Evolutionary conservation across 1,140 invertebrate genomes (phyloP).

Genomic region (Sesamia nonagrioides): DNA sequence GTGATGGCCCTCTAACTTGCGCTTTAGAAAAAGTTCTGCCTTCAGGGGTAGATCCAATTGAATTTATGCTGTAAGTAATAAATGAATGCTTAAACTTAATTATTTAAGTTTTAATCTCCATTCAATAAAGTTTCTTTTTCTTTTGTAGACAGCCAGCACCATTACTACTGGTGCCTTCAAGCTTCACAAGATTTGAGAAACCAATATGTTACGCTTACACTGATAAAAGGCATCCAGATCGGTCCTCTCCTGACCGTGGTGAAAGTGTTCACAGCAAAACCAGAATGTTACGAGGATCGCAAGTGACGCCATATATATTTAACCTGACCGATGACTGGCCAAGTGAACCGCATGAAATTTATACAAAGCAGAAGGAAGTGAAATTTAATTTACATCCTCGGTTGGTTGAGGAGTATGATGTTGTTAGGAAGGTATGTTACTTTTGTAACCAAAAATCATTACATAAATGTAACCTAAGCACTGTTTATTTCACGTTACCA

Average conservation of each 20-base stretch:
- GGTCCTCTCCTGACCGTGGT: conserved; percentile 67
- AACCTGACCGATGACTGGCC: conserved; percentile 87
- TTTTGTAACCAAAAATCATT: not conserved
- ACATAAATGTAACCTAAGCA: not conserved
- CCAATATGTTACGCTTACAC: conserved; percentile 88
- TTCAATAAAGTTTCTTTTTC: conserved; percentile 54
- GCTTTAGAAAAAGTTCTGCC: conserved; percentile 91
- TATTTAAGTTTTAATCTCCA: not conserved
- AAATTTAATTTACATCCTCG: conserved; percentile 85
- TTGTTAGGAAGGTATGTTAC: conserved; percentile 75
- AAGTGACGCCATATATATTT: conserved; percentile 88
- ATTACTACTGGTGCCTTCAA: conserved; percentile 92
- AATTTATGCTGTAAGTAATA: conserved; percentile 88
- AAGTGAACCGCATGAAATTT: conserved; percentile 84
- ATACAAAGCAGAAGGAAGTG: conserved; percentile 64
- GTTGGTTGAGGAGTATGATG: conserved; percentile 83
- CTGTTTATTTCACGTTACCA: no score
- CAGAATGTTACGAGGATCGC: conserved; percentile 85
- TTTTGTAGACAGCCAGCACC: conserved; percentile 85
- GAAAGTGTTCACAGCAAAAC: conserved; percentile 74
- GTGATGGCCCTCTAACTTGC: conserved; percentile 85
- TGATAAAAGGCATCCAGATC: conserved; percentile 74
- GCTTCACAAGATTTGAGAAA: conserved; percentile 93
- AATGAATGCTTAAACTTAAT: not conserved
- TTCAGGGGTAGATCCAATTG: conserved; percentile 87